A percentile compares a stretch with the other conserved stretches of the same genome.
These are phyloP conservation scores for Brenthis daphne DNA, from an alignment of 2,888 invertebrate species.

Conservation along the genomic window DNA sequence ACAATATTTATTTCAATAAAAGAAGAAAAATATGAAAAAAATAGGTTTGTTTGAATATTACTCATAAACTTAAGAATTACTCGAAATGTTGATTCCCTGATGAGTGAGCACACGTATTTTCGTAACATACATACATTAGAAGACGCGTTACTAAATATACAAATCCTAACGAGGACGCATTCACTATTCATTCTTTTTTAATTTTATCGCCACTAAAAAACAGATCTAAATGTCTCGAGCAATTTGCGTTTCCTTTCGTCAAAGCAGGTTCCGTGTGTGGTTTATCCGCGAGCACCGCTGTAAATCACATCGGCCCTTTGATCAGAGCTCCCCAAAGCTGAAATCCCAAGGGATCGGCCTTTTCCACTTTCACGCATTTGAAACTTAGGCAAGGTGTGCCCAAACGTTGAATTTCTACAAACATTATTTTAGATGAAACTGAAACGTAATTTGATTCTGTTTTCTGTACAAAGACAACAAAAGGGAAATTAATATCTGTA, in stretches of 20 bases:
- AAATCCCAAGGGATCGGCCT: conserved; percentile 38
- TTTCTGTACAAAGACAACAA: conserved; percentile 12
- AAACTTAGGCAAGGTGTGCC: conserved; percentile 40
- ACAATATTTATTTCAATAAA: no score
- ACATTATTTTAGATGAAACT: conserved; percentile 19
- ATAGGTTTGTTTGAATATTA: no score
- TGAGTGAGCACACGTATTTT: no score
- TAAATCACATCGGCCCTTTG: conserved; percentile 57
- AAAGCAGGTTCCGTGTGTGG: conserved; percentile 58
- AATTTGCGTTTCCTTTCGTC: conserved; percentile 57
- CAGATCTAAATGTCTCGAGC: conserved; percentile 34
- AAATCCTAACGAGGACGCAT: conserved; percentile 29
- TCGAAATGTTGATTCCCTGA: no score
- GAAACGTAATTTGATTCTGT: conserved; percentile 17
- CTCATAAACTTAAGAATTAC: no score
- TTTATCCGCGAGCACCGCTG: conserved; percentile 53
- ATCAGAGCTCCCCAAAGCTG: conserved; percentile 43
- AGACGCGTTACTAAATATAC: conserved; percentile 1
- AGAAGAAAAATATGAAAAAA: no score
- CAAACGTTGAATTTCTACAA: conserved; percentile 24
- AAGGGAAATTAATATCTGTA: conserved; percentile 13
- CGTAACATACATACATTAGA: no score
- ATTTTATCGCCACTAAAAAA: conserved; percentile 40
- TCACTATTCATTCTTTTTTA: conserved; percentile 30
- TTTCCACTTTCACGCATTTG: conserved; percentile 44